Evolutionary conservation across 2,888 invertebrate species (phyloP).

Genomic region (Morpho achilles): DNA sequence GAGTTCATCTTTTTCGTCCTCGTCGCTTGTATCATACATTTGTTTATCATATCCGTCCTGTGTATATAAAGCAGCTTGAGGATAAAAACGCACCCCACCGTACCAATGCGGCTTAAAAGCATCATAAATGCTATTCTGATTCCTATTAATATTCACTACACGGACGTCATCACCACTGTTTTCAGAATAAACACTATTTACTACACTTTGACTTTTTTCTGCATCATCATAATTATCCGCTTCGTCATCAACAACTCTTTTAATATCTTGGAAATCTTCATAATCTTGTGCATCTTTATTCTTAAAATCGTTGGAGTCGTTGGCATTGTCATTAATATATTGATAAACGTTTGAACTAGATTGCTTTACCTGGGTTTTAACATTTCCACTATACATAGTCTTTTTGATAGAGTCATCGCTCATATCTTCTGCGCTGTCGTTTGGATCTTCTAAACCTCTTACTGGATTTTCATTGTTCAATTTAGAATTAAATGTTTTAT

Average conservation of each 20-base stretch:
- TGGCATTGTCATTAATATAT: slow-evolving; percentile 37
- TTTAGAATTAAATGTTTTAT: slow-evolving; percentile 5
- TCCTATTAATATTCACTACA: slow-evolving; percentile 33
- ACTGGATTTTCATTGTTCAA: slow-evolving; percentile 8
- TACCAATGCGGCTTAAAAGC: slow-evolving; percentile 42
- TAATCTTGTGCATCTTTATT: slow-evolving; percentile 26
- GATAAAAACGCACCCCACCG: slow-evolving; percentile 40
- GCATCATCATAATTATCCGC: slow-evolving; percentile 30
- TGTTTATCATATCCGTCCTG: slow-evolving; percentile 36
- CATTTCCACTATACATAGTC: slow-evolving; percentile 30
- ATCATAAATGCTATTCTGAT: slow-evolving; percentile 41
- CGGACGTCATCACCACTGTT: slow-evolving; percentile 20
- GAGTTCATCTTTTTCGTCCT: slow-evolving; percentile 10
- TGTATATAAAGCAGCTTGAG: slow-evolving; percentile 40
- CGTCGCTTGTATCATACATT: slow-evolving; percentile 17
- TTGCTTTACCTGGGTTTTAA: slow-evolving; percentile 43
- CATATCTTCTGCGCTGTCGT: slow-evolving; percentile 39
- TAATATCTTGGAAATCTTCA: slow-evolving; percentile 32
- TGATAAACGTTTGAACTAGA: slow-evolving; percentile 50
- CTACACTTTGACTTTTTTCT: slow-evolving; percentile 6
- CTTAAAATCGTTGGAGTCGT: slow-evolving; percentile 23
- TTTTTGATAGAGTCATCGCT: slow-evolving; percentile 28
- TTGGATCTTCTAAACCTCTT: slow-evolving; percentile 36
- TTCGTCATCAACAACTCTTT: slow-evolving; percentile 19
- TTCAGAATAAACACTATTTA: slow-evolving; percentile 14